Evolutionary conservation across 1,140 invertebrate genomes (phyloP), one percentile per base, ranked within the genome.

Genomic region (Eulimnadia texana): DNA sequence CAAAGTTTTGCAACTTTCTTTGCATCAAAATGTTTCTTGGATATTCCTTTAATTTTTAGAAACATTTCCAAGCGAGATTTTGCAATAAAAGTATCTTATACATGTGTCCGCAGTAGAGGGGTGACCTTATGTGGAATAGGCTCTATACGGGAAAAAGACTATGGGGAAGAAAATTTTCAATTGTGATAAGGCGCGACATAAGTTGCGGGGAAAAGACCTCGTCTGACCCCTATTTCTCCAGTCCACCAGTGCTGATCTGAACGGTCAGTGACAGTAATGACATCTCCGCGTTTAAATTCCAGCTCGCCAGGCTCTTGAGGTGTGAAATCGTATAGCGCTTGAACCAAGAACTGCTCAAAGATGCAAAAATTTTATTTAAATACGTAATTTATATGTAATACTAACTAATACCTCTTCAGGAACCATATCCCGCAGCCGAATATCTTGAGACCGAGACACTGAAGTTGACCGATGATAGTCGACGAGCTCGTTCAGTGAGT

Each of bases 211-310:
- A 98, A 97, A 65, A 97, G 81, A 63, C 94, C 94, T 76, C 84
- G 82, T 64, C 90, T 82, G 72, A 88, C 83, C 52, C 88, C 85
- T 70, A 95, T 91, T 76, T 93, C 90, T 33, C 93, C 94, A 74
- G 90, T 88, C 94, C 93, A 98, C 94, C 94, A 98, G 70, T 97
- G 90, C 70, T 91, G 86, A 76, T 97, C 93, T 22, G 87, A 85
- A 67, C 90, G 86, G 74, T 96, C 91, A 66, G 90, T 91, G 52
- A 97, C 90, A 63, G 90, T 96, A 69, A 99, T 95, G 65, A 97
- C 90, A 74, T 98, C 95, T 67, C 93, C 94, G 74, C 91, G 82
- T 76, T 85, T 83, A 71, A 99, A 97, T 70, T 93, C 91, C 67
- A 99, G 77, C 77, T 99, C 96, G 60, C 93, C 94, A 23, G 84